Conservation (phyloP, 2,888 invertebrate genomes). For the Punctoribates punctum region DNA sequence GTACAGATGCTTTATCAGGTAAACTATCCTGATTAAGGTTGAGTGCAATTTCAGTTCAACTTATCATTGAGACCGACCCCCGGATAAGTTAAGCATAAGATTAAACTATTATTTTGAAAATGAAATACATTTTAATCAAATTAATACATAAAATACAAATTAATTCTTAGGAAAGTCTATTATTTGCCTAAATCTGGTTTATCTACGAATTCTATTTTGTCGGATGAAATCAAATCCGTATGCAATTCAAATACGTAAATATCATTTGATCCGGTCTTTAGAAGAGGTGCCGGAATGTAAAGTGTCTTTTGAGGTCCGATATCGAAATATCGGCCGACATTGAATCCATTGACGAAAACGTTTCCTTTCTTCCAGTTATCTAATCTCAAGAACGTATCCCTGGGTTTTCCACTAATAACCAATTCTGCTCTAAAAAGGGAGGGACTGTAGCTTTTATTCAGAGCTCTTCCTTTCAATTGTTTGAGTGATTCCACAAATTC, state of each 20-base stretch:
- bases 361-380: conserved; percentile 81
- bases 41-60: too few species aligned
- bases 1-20: too few species aligned
- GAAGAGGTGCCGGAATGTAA: conserved; percentile 73
- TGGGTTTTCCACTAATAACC: conserved; percentile 51
- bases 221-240: background rate
- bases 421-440: conserved; percentile 37
- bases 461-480: background rate
- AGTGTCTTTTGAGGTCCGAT: conserved; percentile 76
- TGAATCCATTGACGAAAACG: conserved; percentile 76
- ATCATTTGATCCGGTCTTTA: conserved; percentile 62
- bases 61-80: too few species aligned
- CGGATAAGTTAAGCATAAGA: too few species aligned
- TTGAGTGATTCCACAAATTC: background rate
- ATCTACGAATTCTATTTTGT: conserved; percentile 36
- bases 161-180: too few species aligned
- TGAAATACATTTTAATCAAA: too few species aligned
- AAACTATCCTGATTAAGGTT: too few species aligned
- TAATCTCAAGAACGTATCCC: conserved; percentile 74
- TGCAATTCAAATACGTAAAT: conserved; percentile 49
- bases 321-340: conserved; percentile 78
- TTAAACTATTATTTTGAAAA: too few species aligned
- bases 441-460: background rate
- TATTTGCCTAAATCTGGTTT: conserved; percentile 26
- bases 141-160: too few species aligned